Percentiles rank a stretch among this genome's conserved stretches.
These are phyloP conservation scores for Dione vanillae DNA, from an alignment of 2,888 invertebrate genomes.

Conservation along the genomic window DNA sequence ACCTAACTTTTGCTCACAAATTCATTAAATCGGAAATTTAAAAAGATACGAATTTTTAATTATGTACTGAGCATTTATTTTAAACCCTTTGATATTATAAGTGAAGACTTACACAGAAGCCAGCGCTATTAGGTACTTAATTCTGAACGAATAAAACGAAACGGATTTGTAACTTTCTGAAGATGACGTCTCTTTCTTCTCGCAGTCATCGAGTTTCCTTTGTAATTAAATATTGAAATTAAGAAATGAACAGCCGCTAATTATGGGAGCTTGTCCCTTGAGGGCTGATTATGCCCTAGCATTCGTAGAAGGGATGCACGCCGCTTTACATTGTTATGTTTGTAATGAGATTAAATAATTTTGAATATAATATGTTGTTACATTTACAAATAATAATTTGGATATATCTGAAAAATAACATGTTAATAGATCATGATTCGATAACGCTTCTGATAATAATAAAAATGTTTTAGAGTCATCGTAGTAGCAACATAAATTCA, in stretches of 20 bases:
- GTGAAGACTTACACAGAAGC: conserved; percentile 60
- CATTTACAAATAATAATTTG: neutral
- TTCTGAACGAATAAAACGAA: conserved; percentile 75
- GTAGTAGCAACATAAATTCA: conserved; percentile 76
- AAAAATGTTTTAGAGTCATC: conserved; percentile 56
- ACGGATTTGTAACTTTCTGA: conserved; percentile 77
- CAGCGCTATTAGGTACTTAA: conserved; percentile 64
- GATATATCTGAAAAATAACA: neutral
- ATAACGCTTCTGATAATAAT: conserved; percentile 16
- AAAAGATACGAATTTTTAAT: conserved; percentile 5
- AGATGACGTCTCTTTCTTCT: conserved; percentile 80
- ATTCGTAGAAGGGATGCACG: conserved; percentile 74
- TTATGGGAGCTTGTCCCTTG: conserved; percentile 84
- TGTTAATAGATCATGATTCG: conserved; percentile 1
- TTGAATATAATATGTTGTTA: conserved; percentile 12
- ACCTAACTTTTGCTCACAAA: too few species aligned
- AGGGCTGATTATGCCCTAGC: conserved; percentile 80
- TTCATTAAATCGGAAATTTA: neutral
- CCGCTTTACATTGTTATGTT: conserved; percentile 76
- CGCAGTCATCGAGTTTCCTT: conserved; percentile 83
- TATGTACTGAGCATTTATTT: neutral
- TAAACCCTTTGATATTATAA: conserved; percentile 38
- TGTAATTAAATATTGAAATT: conserved; percentile 86
- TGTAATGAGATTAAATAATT: conserved; percentile 47
- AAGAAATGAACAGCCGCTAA: conserved; percentile 86